phyloP scores from a whole-genome alignment of 2,113 vertebrate genomes.

The Strix uralensis region DNA sequence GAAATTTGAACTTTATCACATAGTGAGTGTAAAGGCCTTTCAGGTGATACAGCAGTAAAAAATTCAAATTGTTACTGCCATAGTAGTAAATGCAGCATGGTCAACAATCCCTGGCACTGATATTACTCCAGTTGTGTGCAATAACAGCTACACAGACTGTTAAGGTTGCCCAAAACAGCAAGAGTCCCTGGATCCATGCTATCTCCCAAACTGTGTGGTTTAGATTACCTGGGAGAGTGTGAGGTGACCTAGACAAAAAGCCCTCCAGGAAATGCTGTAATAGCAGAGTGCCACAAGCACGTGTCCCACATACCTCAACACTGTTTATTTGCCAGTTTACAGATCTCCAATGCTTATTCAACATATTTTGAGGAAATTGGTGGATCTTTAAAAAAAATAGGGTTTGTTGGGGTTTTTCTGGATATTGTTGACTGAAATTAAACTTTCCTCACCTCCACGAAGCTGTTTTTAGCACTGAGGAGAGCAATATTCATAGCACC shows the following conservation, averaged over 20 bases:
- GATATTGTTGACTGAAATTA: neutral
- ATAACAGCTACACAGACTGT: neutral
- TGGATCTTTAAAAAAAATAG: fast-evolving
- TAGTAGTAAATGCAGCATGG: neutral
- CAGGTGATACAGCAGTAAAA: neutral
- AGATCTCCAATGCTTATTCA: neutral
- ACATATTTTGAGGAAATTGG: neutral
- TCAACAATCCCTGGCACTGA: neutral
- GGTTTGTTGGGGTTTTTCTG: neutral
- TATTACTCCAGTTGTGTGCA: neutral
- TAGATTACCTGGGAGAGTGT: neutral
- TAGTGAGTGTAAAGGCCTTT: neutral
- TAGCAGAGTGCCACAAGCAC: neutral
- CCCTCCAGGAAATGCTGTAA: neutral
- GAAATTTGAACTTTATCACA: neutral
- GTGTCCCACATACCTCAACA: fast-evolving
- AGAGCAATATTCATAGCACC: neutral
- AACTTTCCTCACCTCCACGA: neutral
- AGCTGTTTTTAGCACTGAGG: neutral
- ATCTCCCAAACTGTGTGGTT: neutral
- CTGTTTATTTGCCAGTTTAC: neutral
- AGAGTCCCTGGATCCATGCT: neutral
- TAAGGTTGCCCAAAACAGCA: neutral
- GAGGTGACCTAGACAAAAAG: neutral
- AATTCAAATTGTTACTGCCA: neutral